Conservation (phyloP, 2,888 invertebrate genomes). For the Phyto melanocephala region DNA sequence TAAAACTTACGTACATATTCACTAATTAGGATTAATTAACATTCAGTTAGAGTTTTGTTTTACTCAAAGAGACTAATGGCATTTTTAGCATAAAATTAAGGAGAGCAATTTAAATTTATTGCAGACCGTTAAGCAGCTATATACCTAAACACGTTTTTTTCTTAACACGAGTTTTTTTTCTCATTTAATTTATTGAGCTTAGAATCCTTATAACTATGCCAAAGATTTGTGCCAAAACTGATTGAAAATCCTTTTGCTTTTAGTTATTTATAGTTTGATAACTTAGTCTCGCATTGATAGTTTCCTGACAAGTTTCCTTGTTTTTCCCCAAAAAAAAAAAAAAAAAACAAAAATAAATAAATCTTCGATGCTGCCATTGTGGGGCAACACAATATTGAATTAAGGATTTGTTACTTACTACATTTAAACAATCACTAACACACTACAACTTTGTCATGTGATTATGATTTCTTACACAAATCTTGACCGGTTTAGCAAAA, state of each 20-base stretch:
- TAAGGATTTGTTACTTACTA: conserved; percentile 46
- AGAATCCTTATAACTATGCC: background rate
- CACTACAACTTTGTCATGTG: conserved; percentile 41
- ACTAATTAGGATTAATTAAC: conserved; percentile 31
- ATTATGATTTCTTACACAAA: conserved; percentile 57
- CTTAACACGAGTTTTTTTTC: too few species aligned
- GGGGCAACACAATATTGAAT: conserved; percentile 44
- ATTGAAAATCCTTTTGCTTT: background rate
- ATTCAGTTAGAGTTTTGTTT: background rate
- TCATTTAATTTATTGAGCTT: too few species aligned
- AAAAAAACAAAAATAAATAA: background rate
- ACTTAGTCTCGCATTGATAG: conserved; percentile 7
- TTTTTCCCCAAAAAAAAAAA: background rate
- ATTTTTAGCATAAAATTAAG: background rate
- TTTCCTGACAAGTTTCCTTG: conserved; percentile 1
- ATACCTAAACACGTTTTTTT: background rate
- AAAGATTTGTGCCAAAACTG: background rate
- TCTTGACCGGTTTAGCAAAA: conserved; percentile 47
- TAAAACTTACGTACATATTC: background rate
- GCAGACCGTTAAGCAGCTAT: background rate
- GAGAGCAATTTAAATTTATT: background rate
- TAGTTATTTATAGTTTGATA: background rate
- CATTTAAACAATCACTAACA: conserved; percentile 43
- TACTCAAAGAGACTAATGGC: background rate
- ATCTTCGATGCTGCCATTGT: conserved; percentile 31